A percentile compares a stretch with the other conserved stretches of the same genome.
These are phyloP conservation scores for Glossosoma conforme DNA, from an alignment of 1,140 invertebrate species.

Conservation along the genomic window DNA sequence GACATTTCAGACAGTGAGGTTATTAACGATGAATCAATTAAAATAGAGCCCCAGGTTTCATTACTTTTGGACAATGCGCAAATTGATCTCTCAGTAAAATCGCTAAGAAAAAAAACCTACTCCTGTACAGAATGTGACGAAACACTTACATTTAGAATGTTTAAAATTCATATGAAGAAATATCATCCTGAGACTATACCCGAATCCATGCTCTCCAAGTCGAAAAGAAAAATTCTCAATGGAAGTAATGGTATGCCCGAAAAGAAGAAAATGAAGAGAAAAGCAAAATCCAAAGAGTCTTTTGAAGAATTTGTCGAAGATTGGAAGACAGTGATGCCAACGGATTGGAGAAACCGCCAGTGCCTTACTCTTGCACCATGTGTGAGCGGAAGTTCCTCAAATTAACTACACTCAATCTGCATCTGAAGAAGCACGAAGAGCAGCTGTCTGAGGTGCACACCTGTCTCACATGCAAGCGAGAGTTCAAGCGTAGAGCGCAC, in stretches of 20 bases:
- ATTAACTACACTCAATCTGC: constrained; percentile 40
- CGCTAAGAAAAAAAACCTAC: constrained; percentile 3
- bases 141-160: constrained; percentile 4
- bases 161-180: constrained; percentile 11
- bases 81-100: neutral
- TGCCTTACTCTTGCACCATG: constrained; percentile 40
- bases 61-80: neutral
- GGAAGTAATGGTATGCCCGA: constrained; percentile 11
- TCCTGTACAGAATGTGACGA: constrained; percentile 5
- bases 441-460: constrained; percentile 35
- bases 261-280: constrained; percentile 10
- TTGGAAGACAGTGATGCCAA: constrained; percentile 2
- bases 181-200: constrained; percentile 1
- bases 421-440: constrained; percentile 44
- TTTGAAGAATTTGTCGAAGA: neutral
- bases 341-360: constrained; percentile 4
- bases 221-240: neutral
- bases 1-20: neutral
- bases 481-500: constrained; percentile 44
- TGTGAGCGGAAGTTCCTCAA: constrained; percentile 47
- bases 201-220: constrained; percentile 1
- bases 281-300: neutral
- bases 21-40: neutral
- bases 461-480: constrained; percentile 41
- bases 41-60: neutral